These are phyloP conservation scores for Tortrix viridana DNA, from an alignment of 2,888 invertebrate species.

Conservation along the genomic window DNA sequence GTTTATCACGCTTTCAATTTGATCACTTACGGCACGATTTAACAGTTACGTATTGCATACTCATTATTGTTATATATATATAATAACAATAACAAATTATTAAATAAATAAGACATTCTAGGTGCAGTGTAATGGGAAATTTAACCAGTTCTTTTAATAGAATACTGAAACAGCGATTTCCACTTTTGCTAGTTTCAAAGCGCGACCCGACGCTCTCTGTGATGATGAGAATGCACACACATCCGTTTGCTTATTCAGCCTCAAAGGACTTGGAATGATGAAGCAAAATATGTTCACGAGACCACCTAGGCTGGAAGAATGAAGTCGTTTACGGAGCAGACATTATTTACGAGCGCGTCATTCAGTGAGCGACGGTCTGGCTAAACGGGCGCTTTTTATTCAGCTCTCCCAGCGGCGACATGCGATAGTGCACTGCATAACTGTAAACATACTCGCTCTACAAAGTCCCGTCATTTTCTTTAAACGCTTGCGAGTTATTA, in stretches of 20 bases:
- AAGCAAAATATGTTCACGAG: constrained; percentile 26
- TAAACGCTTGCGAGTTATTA: too few species aligned
- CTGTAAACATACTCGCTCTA: too few species aligned
- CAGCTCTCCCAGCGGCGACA: constrained; percentile 28
- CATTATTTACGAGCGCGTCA: constrained; percentile 38
- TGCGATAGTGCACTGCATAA: constrained; percentile 12
- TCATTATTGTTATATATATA: too few species aligned
- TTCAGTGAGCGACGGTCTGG: constrained; percentile 36
- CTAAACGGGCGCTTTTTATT: constrained; percentile 35
- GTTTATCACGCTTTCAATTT: background rate
- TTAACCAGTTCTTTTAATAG: too few species aligned
- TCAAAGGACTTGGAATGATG: constrained; percentile 14
- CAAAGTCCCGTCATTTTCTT: too few species aligned
- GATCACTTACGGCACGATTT: constrained; percentile 5
- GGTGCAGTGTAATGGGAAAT: too few species aligned
- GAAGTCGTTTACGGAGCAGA: constrained; percentile 37
- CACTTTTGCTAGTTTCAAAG: too few species aligned
- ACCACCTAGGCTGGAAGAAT: constrained; percentile 38
- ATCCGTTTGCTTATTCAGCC: background rate
- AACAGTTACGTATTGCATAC: background rate
- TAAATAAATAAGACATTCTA: too few species aligned
- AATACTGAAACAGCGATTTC: too few species aligned
- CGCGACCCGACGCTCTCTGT: background rate
- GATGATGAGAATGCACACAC: constrained; percentile 1
- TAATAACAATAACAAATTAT: too few species aligned